A percentile compares a stretch with the other conserved stretches of the same genome.
Conservation (phyloP, 2,797 vertebrate genomes). For the Sebastes alutus region DNA sequence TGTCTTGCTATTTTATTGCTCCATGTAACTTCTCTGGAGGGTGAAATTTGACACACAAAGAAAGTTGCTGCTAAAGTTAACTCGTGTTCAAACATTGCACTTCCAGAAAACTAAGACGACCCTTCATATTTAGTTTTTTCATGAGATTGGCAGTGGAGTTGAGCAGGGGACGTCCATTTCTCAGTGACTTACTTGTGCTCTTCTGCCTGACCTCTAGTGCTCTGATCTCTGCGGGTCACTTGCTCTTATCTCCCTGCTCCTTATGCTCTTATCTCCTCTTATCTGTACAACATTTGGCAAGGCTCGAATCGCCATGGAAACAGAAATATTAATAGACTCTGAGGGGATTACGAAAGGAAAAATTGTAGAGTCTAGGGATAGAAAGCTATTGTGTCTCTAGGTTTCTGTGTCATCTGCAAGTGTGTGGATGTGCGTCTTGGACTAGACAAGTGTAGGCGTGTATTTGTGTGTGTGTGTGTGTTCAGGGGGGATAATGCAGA, state of each 20-base stretch:
- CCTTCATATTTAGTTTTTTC: conserved; percentile 7
- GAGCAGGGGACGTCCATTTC: conserved; percentile 55
- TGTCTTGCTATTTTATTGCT: conserved; percentile 1
- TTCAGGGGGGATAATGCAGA: conserved; percentile 31
- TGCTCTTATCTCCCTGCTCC: conserved; percentile 74
- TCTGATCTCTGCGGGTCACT: conserved; percentile 77
- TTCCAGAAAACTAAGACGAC: not conserved
- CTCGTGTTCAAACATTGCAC: conserved; percentile 17
- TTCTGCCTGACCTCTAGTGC: conserved; percentile 67
- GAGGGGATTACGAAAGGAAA: conserved; percentile 72
- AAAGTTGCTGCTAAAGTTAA: conserved; percentile 7
- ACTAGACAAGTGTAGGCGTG: conserved; percentile 33
- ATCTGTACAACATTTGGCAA: conserved; percentile 73
- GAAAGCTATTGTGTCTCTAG: conserved; percentile 72
- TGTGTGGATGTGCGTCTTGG: conserved; percentile 47
- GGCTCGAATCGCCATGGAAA: conserved; percentile 76
- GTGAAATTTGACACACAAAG: conserved; percentile 27
- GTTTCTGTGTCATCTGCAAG: conserved; percentile 73
- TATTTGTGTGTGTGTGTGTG: conserved; percentile 2
- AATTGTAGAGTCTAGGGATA: conserved; percentile 60
- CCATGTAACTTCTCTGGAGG: conserved; percentile 6
- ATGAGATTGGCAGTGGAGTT: conserved; percentile 27
- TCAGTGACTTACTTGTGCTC: conserved; percentile 61
- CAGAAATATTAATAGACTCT: conserved; percentile 75
- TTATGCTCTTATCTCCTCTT: conserved; percentile 78